A percentile compares a stretch with the other conserved stretches of the same genome.
Conservation (phyloP, 2,113 vertebrate genomes). For the Proteles cristata region DNA sequence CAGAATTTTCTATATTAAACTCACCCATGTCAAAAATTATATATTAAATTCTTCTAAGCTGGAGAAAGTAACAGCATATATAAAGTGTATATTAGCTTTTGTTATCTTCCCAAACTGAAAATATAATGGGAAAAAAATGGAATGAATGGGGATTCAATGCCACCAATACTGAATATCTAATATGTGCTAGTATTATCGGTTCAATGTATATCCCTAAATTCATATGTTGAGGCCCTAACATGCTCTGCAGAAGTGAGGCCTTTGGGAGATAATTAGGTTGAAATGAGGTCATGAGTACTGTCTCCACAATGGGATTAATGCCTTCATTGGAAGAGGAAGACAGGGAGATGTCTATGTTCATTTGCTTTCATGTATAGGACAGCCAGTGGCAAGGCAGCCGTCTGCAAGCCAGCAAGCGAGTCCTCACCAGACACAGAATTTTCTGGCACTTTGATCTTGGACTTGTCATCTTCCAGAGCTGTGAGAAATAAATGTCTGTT, state of each 20-base stretch:
- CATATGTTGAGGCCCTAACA: background rate
- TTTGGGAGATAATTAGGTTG: background rate
- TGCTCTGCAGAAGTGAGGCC: accelerated
- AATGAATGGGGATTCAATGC: background rate
- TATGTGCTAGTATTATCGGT: accelerated
- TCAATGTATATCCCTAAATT: background rate
- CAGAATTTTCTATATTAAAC: background rate
- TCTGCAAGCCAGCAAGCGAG: background rate
- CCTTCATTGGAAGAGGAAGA: background rate
- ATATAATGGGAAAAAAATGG: background rate
- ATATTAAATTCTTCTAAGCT: background rate
- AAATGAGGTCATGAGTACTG: background rate
- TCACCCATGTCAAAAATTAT: background rate
- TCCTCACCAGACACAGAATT: background rate
- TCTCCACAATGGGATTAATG: too few relatives aligned
- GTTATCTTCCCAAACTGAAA: background rate
- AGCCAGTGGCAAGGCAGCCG: accelerated
- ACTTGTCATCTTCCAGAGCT: background rate
- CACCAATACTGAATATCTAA: background rate
- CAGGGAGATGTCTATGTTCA: too few relatives aligned
- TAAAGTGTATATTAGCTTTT: background rate
- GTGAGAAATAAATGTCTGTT: background rate
- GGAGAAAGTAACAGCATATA: background rate
- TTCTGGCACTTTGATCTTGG: background rate
- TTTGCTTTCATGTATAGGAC: accelerated